Percentiles rank a stretch among this genome's conserved stretches.
Evolutionary conservation across 2,797 vertebrate genomes (phyloP).

Genomic region (Gastrophryne carolinensis): DNA sequence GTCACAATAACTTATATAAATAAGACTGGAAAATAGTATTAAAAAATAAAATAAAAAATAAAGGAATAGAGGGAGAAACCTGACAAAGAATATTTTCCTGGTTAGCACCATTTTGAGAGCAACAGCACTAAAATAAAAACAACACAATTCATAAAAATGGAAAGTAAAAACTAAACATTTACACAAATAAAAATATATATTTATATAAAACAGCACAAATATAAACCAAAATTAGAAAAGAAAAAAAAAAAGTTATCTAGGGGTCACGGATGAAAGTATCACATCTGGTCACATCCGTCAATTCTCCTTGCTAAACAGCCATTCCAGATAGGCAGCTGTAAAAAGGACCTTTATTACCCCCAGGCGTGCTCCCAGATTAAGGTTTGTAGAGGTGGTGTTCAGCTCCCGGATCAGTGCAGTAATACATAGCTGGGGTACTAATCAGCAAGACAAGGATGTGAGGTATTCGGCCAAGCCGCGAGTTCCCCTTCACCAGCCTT

Average conservation of each 20-base stretch:
- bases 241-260: neutral
- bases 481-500: conserved; percentile 42
- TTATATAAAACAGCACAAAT: conserved; percentile 29
- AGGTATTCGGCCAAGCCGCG: conserved; percentile 35
- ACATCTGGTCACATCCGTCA: conserved; percentile 33
- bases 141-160: conserved; percentile 20
- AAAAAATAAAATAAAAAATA: conserved; percentile 53
- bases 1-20: conserved; percentile 61
- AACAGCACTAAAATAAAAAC: conserved; percentile 9
- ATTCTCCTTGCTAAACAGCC: conserved; percentile 8
- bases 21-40: conserved; percentile 53
- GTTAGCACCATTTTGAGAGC: conserved; percentile 55
- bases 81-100: conserved; percentile 41
- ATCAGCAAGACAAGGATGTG: conserved; percentile 34
- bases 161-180: conserved; percentile 31
- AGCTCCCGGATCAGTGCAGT: conserved; percentile 35
- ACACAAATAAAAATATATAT: conserved; percentile 48
- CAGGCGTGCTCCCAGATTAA: conserved; percentile 17
- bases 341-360: conserved; percentile 9
- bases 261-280: conserved; percentile 15
- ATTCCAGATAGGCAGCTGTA: conserved; percentile 38
- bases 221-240: conserved; percentile 19
- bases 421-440: conserved; percentile 15
- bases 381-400: conserved; percentile 14
- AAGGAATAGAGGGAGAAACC: conserved; percentile 10